These are phyloP conservation scores for Hipparchia sbordonii DNA, from an alignment of 2,888 invertebrate genomes.

Conservation along the genomic window DNA sequence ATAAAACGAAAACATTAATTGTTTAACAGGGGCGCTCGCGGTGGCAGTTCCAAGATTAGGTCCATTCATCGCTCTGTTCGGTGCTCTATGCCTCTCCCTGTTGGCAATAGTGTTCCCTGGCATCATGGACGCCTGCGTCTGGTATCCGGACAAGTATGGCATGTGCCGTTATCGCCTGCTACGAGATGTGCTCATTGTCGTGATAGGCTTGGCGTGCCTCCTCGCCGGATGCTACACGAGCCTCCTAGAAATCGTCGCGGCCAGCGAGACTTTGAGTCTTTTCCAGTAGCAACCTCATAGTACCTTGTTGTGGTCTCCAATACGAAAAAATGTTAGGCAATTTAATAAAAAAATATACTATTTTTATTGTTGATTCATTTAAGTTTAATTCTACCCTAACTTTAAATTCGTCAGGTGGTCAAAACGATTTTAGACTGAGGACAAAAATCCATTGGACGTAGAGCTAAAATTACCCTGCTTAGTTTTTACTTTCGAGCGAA, in stretches of 20 bases:
- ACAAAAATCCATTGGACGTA: too few species aligned
- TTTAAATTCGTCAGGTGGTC: too few species aligned
- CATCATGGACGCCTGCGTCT: slow-evolving; percentile 65
- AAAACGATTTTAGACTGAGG: too few species aligned
- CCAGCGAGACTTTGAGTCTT: slow-evolving; percentile 8
- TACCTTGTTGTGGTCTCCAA: too few species aligned
- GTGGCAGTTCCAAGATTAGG: slow-evolving; percentile 89
- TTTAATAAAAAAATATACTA: too few species aligned
- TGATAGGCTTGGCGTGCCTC: slow-evolving; percentile 50
- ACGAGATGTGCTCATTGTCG: slow-evolving; percentile 51
- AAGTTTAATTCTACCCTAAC: too few species aligned
- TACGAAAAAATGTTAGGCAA: too few species aligned
- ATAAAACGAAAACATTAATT: not conserved
- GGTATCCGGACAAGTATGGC: slow-evolving; percentile 58
- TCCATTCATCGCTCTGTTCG: slow-evolving; percentile 89
- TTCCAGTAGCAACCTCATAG: too few species aligned
- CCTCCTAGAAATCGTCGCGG: slow-evolving; percentile 51
- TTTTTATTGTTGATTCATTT: too few species aligned
- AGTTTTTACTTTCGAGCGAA: too few species aligned
- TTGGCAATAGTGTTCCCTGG: slow-evolving; percentile 94
- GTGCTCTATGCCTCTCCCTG: slow-evolving; percentile 93
- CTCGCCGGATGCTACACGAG: slow-evolving; percentile 57
- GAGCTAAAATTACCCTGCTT: too few species aligned
- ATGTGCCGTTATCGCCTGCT: slow-evolving; percentile 46
- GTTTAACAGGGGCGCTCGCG: slow-evolving; percentile 63